phyloP scores from a whole-genome alignment of 2,888 invertebrate species.

The Molorchus minor region DNA sequence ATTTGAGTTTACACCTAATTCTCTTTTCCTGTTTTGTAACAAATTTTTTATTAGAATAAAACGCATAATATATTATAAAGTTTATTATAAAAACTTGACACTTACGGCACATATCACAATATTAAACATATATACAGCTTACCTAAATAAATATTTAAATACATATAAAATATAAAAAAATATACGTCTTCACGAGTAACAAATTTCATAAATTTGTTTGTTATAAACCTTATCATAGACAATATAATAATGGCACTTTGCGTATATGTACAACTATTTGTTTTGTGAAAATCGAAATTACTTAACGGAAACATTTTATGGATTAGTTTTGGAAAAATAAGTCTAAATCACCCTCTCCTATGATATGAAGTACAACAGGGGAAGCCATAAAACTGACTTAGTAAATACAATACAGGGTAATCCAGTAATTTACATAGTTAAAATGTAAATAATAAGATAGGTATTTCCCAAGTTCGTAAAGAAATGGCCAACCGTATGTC shows the following conservation, averaged over 20 bases:
- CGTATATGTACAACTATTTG: constrained; percentile 30
- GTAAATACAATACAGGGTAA: not conserved
- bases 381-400: constrained; percentile 22
- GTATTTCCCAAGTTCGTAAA: no score
- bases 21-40: not conserved
- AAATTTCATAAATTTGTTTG: constrained; percentile 12
- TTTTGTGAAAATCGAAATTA: not conserved
- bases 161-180: constrained; percentile 30
- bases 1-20: not conserved
- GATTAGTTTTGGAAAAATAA: constrained; percentile 29
- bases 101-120: constrained; percentile 38
- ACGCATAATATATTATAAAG: not conserved
- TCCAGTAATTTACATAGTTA: no score
- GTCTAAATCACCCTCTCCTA: constrained; percentile 47
- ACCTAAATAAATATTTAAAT: constrained; percentile 35
- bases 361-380: constrained; percentile 36
- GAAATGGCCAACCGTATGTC: constrained; percentile 10
- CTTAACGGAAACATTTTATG: not conserved
- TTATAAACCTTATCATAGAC: constrained; percentile 10
- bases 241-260: constrained; percentile 34
- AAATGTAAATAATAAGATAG: no score
- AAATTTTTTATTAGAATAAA: not conserved
- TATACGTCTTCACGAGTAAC: constrained; percentile 28
- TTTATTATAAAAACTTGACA: constrained; percentile 19
- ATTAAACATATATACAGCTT: constrained; percentile 33